Evolutionary conservation across 2,888 invertebrate genomes (phyloP), one percentile per base, ranked within the genome.

Genomic region (Hydrotaea cyrtoneurina): DNA sequence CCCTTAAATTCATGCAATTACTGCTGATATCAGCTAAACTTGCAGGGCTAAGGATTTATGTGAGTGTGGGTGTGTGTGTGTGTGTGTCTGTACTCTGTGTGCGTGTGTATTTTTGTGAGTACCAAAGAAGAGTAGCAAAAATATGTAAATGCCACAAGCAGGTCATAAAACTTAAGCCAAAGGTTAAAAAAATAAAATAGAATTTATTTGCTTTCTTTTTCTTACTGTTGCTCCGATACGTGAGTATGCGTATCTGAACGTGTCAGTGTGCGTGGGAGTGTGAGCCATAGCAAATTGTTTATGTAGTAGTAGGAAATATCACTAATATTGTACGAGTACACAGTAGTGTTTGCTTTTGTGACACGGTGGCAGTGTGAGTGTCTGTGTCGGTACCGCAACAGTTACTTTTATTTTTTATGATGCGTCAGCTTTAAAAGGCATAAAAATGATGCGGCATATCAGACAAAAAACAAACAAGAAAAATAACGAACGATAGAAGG

Each of bases 361-460:
- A 21, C 36, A 36, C 0, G 62, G 3, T 39, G 19, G 31, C 31
- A 7, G 31, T 31, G 31, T 31, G 31, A 7, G 31, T 31, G 17
- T 26, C 26, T 59, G 26, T 59, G 26, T 59, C 26, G 2, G 71
- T 80, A 82, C 71, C 85, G 73, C 84, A 81, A 85, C 86, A 77
- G 83, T 85, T 83, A 86, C 76, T 81, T 85, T 82, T 87, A 87
- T 89, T 89, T 89, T 89, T 88, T 89, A 87, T 87, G 88, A 85
- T 87, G 89, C 88, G 87, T 89, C 88, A 87, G 87, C 89, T 83
- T 85, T 78, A 73, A 85, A 80, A 71, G 59, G 21, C 78, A 85
- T 83, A 85, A 85, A 82, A 73, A 75, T 69, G 69, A 69, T 69
- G 69, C 69, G 69, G 13, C 69, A 69, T 46, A 19, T 46, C 17